Evolutionary conservation across 2,797 vertebrate species (phyloP).

Genomic region (Peromyscus nudipes): DNA sequence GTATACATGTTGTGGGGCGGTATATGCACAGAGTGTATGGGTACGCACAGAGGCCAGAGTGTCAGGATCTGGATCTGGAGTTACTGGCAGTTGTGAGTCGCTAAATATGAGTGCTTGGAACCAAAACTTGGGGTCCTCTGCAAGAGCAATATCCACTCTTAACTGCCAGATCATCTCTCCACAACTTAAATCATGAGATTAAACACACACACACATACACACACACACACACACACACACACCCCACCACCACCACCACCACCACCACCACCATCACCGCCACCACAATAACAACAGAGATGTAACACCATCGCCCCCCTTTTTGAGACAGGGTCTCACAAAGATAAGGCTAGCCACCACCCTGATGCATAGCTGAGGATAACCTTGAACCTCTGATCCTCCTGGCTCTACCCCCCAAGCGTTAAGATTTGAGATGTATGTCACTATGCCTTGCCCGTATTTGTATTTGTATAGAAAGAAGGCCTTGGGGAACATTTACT

Average conservation of each 20-base stretch:
- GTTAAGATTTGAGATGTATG: neutral
- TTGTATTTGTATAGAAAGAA: neutral
- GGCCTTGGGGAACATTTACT: neutral
- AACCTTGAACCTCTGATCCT: neutral
- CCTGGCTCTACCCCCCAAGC: neutral
- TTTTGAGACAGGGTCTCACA: neutral
- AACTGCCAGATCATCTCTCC: neutral
- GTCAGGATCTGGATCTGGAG: neutral
- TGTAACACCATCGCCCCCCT: too few species aligned
- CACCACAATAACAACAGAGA: neutral
- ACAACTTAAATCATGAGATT: neutral
- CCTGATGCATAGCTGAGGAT: too few species aligned
- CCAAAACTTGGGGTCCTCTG: neutral
- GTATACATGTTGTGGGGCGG: neutral
- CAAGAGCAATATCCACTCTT: neutral
- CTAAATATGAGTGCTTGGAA: neutral
- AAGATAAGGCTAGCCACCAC: neutral
- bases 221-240: neutral
- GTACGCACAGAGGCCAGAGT: neutral
- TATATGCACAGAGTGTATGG: neutral
- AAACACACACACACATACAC: neutral
- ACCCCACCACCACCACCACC: neutral
- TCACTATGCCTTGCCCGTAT: neutral
- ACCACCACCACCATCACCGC: too few species aligned
- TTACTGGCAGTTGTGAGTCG: neutral